Evolutionary conservation across 2,888 invertebrate genomes (phyloP).

Genomic region (Pachydiplax longipennis): DNA sequence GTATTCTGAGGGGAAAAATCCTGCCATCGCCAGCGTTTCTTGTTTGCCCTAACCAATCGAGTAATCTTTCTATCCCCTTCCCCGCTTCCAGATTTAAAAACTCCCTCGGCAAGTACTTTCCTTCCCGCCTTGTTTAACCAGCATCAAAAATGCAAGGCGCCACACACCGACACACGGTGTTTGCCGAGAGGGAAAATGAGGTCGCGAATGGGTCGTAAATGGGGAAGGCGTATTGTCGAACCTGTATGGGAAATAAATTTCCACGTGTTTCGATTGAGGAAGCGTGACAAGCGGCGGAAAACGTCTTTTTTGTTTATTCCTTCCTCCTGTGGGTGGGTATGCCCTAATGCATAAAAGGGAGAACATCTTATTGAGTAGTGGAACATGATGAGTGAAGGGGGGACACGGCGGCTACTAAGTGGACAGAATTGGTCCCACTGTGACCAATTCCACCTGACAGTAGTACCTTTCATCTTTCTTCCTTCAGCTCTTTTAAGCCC

Average conservation of each 20-base stretch:
- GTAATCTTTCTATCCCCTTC: neutral
- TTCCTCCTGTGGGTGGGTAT: no score
- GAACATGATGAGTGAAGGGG: neutral
- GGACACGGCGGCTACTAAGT: neutral
- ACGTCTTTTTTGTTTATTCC: neutral
- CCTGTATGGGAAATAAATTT: neutral
- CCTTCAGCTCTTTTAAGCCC: neutral
- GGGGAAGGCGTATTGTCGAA: neutral
- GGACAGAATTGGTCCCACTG: conserved; percentile 18
- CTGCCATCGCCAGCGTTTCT: neutral
- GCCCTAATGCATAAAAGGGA: no score
- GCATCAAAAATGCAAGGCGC: neutral
- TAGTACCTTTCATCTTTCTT: conserved; percentile 6
- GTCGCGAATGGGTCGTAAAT: neutral
- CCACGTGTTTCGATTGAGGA: neutral
- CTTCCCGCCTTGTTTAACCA: neutral
- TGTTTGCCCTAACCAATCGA: neutral
- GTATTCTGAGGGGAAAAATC: neutral
- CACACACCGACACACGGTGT: neutral
- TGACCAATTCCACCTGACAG: neutral
- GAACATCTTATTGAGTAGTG: neutral
- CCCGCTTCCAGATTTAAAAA: neutral
- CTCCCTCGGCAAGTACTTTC: neutral
- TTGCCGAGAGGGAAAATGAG: neutral
- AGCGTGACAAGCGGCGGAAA: neutral